Percentiles rank a stretch among this genome's conserved stretches.
These are phyloP conservation scores for Drosophila triauraria DNA, from an alignment of 1,140 invertebrate species.

Conservation along the genomic window DNA sequence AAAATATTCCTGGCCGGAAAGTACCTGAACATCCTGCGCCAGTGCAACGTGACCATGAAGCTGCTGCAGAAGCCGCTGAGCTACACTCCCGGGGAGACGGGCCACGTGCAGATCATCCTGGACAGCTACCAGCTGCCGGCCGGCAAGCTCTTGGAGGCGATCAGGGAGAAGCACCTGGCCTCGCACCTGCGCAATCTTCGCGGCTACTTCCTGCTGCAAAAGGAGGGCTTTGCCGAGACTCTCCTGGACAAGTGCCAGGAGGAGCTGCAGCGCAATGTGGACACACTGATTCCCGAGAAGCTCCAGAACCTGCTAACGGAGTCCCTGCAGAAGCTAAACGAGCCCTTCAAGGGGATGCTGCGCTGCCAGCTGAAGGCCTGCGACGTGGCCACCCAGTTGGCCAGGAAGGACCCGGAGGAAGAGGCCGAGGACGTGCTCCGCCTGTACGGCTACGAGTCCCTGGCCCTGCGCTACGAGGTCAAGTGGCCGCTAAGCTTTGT, in stretches of 20 bases:
- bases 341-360: conserved; percentile 50
- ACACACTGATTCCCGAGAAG: conserved; percentile 41
- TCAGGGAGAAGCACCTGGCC: conserved; percentile 39
- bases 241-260: conserved; percentile 29
- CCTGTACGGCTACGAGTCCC: conserved; percentile 48
- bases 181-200: conserved; percentile 47
- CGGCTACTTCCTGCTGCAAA: conserved; percentile 49
- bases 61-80: conserved; percentile 48
- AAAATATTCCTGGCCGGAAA: conserved; percentile 60
- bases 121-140: conserved; percentile 59
- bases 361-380: conserved; percentile 43
- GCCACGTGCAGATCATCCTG: conserved; percentile 30
- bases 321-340: conserved; percentile 11
- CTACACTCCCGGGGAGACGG: conserved; percentile 22
- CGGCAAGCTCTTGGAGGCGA: conserved; percentile 42
- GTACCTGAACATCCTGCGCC: conserved; percentile 64
- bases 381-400: conserved; percentile 45
- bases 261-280: conserved; percentile 29
- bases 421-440: background rate
- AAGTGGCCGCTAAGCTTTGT: conserved; percentile 66
- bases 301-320: conserved; percentile 33
- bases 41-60: conserved; percentile 58
- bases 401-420: background rate
- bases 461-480: conserved; percentile 46
- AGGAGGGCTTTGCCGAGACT: conserved; percentile 19